Conservation (phyloP, 2,888 invertebrate species). For the Dioctria rufipes region DNA sequence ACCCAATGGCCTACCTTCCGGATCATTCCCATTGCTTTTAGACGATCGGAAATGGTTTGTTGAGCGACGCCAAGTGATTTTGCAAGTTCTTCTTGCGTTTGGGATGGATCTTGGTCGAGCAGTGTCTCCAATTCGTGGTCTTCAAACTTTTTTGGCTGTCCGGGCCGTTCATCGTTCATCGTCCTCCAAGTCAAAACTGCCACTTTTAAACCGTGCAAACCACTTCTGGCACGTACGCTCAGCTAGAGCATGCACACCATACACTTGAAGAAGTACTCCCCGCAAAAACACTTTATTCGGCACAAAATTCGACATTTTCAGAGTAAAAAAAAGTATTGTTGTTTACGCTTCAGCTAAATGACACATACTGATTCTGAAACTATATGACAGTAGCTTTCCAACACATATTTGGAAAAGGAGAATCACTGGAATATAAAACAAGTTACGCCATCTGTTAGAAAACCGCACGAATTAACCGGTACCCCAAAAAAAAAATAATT, state of each 20-base stretch:
- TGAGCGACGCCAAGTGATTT: too few species aligned
- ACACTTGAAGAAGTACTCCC: constrained; percentile 42
- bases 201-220: constrained; percentile 58
- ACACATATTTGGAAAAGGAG: too few species aligned
- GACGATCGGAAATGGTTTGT: too few species aligned
- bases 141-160: constrained; percentile 53
- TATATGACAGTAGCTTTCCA: too few species aligned
- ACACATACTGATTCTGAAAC: constrained; percentile 29
- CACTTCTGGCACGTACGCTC: constrained; percentile 44
- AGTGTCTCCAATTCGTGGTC: constrained; percentile 57
- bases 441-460: too few species aligned
- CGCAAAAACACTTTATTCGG: constrained; percentile 38
- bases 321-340: too few species aligned
- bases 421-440: too few species aligned
- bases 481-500: too few species aligned
- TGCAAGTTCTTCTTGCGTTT: too few species aligned
- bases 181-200: constrained; percentile 58
- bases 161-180: constrained; percentile 54
- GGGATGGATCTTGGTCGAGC: constrained; percentile 57
- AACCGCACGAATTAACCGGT: too few species aligned
- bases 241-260: constrained; percentile 43
- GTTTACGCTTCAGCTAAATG: constrained; percentile 32
- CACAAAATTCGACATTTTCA: constrained; percentile 21
- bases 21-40: too few species aligned
- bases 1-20: too few species aligned